Conservation (phyloP, 2,888 invertebrate species). For the Periphyllus acericola region DNA sequence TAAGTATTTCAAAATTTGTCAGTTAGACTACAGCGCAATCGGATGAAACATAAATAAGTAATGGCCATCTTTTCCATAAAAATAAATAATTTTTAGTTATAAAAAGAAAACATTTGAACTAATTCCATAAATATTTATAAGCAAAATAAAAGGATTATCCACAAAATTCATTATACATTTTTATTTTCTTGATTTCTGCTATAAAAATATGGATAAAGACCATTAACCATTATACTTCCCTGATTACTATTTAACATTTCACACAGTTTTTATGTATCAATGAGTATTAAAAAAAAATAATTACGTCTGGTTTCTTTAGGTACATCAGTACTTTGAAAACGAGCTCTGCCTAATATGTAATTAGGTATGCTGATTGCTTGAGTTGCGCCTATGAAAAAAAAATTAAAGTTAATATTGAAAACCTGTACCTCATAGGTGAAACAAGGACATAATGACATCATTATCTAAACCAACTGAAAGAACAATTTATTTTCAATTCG, state of each 20-base stretch:
- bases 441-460: neutral
- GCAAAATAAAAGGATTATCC: too few relatives aligned
- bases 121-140: too few relatives aligned
- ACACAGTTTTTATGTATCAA: neutral
- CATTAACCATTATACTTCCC: neutral
- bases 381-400: neutral
- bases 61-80: too few relatives aligned
- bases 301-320: slow-evolving; percentile 35
- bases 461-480: neutral
- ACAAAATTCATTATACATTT: neutral
- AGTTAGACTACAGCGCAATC: too few relatives aligned
- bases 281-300: neutral
- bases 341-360: neutral
- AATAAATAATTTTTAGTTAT: too few relatives aligned
- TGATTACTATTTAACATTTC: neutral
- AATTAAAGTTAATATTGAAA: neutral
- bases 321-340: slow-evolving; percentile 26
- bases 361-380: neutral
- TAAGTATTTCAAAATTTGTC: too few relatives aligned
- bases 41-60: too few relatives aligned
- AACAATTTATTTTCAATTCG: neutral
- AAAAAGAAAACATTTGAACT: too few relatives aligned
- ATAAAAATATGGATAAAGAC: neutral
- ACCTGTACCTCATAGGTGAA: neutral
- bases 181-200: neutral